Evolutionary conservation across 1,140 invertebrate genomes (phyloP).

Genomic region (Lasioglossum baleicum): DNA sequence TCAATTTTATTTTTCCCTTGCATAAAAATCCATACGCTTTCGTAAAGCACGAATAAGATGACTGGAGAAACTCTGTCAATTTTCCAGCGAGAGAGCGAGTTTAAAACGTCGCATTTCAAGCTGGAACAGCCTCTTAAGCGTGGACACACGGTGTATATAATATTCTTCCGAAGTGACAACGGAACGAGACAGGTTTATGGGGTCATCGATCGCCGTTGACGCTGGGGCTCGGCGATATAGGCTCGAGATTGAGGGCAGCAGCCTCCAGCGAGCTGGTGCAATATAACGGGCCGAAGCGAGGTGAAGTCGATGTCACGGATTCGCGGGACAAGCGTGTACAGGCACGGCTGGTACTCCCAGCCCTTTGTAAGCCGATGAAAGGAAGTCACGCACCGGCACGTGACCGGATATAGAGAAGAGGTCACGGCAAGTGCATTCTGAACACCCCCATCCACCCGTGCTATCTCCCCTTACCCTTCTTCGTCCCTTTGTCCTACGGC

Average conservation of each 20-base stretch:
- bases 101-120: no score
- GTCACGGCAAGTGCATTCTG: conserved; percentile 66
- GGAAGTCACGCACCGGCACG: conserved; percentile 62
- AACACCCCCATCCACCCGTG: conserved; percentile 31
- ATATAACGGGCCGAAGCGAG: conserved; percentile 31
- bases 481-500: conserved; percentile 15
- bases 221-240: conserved; percentile 51
- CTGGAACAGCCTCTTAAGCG: no score
- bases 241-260: conserved; percentile 60
- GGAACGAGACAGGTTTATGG: conserved; percentile 66
- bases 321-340: conserved; percentile 22
- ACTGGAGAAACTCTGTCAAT: no score
- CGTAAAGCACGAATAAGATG: no score
- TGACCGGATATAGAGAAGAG: conserved; percentile 58
- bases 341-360: conserved; percentile 9
- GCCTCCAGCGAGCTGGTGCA: conserved; percentile 16
- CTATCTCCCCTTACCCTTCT: not conserved
- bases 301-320: conserved; percentile 44
- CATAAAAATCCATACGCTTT: no score
- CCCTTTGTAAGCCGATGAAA: conserved; percentile 62
- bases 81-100: no score
- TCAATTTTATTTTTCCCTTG: no score
- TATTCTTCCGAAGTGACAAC: conserved; percentile 56
- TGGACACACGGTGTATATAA: not conserved
- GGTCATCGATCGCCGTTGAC: conserved; percentile 49